Percentiles rank a stretch among this genome's conserved stretches.
Conservation (phyloP, 2,888 invertebrate species). For the Flexamia atlantica region DNA sequence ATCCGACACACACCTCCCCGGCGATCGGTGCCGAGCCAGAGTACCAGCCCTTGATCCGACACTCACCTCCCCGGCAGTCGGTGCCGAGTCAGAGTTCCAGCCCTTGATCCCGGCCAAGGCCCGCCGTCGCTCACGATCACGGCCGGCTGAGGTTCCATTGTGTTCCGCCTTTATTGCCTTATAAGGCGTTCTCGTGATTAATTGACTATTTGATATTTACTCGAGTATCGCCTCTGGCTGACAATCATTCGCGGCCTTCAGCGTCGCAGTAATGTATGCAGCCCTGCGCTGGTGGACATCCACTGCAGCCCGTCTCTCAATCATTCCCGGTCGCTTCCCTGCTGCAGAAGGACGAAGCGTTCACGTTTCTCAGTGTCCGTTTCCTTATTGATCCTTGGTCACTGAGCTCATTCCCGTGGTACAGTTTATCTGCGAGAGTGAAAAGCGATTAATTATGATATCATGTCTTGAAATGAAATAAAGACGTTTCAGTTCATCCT, state of each 20-base stretch:
- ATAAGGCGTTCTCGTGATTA: constrained; percentile 48
- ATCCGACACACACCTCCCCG: neutral
- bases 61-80: neutral
- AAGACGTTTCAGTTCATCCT: no score
- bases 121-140: constrained; percentile 41
- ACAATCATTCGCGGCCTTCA: constrained; percentile 40
- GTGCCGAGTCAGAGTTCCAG: neutral
- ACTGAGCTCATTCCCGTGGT: neutral
- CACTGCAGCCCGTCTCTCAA: neutral
- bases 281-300: constrained; percentile 2
- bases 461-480: no score
- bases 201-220: constrained; percentile 56
- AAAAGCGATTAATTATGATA: neutral
- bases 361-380: neutral
- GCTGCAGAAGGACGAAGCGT: constrained; percentile 10
- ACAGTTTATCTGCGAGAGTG: neutral
- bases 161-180: constrained; percentile 36
- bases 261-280: constrained; percentile 30
- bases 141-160: constrained; percentile 21
- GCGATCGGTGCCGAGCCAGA: no score
- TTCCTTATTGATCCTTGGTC: neutral
- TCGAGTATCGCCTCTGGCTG: constrained; percentile 33
- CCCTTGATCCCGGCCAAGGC: constrained; percentile 50
- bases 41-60: no score
- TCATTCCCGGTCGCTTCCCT: constrained; percentile 36